These are phyloP conservation scores for Achatina immaculata DNA, from an alignment of 1,140 invertebrate species.

Conservation along the genomic window DNA sequence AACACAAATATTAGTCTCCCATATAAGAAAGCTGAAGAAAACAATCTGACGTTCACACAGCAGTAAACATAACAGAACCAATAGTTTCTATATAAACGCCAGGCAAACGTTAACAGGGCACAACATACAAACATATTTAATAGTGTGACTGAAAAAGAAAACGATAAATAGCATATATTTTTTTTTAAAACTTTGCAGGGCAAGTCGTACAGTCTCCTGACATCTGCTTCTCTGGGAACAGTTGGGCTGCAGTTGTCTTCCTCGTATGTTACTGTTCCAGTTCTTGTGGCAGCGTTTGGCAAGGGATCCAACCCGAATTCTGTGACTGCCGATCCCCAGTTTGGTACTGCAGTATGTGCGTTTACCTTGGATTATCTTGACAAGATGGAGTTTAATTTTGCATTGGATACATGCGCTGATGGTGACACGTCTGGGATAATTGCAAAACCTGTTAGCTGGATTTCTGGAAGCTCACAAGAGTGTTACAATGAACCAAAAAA, in stretches of 20 bases:
- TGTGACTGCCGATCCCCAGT: not conserved
- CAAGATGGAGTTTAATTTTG: not conserved
- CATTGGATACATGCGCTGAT: not conserved
- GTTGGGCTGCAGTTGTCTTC: not conserved
- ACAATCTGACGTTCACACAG: too few relatives aligned
- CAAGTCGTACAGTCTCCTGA: not conserved
- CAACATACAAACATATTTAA: too few relatives aligned
- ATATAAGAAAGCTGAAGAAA: too few relatives aligned
- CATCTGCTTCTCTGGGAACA: slow-evolving; percentile 1
- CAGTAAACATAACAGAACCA: too few relatives aligned
- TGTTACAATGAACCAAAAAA: not conserved
- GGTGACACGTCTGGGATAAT: not conserved
- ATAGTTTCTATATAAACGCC: too few relatives aligned
- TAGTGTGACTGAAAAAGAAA: too few relatives aligned
- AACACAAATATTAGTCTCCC: too few relatives aligned
- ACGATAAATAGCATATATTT: too few relatives aligned
- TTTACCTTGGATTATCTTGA: not conserved
- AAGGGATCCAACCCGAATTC: not conserved
- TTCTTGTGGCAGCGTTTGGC: slow-evolving; percentile 10
- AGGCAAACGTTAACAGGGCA: too few relatives aligned
- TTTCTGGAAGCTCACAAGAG: not conserved
- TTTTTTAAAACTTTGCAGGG: too few relatives aligned
- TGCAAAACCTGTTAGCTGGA: not conserved
- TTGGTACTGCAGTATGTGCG: not conserved
- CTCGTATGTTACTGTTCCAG: not conserved